Conservation (phyloP, 2,888 invertebrate genomes). For the Morinoia aosen region DNA sequence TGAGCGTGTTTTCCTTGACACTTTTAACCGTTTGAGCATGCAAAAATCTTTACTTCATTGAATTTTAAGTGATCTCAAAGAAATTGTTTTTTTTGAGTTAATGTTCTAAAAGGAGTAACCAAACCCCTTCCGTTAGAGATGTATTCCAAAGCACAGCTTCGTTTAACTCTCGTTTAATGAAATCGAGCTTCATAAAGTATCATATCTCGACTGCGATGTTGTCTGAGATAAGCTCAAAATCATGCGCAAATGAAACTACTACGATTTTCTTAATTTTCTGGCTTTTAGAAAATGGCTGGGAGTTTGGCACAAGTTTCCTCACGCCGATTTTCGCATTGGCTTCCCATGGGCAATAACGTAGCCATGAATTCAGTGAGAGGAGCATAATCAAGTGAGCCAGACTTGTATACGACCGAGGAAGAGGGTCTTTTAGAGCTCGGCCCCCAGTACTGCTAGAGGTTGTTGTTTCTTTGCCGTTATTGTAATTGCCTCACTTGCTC, state of each 20-base stretch:
- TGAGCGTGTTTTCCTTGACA: too few species aligned
- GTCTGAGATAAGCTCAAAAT: not conserved
- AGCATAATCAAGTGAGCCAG: not conserved
- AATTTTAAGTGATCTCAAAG: not conserved
- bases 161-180: not conserved
- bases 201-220: not conserved
- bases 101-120: too few species aligned
- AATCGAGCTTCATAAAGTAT: not conserved
- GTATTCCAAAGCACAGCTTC: not conserved
- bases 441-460: not conserved
- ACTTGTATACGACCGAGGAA: not conserved
- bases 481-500: not conserved
- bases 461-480: not conserved
- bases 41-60: not conserved
- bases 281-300: not conserved
- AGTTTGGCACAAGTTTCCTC: not conserved
- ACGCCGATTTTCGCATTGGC: not conserved
- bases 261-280: not conserved
- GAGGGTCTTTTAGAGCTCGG: not conserved
- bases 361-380: slow-evolving; percentile 10
- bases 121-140: not conserved
- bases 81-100: not conserved
- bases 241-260: not conserved
- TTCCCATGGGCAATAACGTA: not conserved
- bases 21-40: too few species aligned